Percentiles rank a stretch among this genome's conserved stretches.
phyloP scores from a whole-genome alignment of 2,113 vertebrate genomes.

The Alectura lathami region DNA sequence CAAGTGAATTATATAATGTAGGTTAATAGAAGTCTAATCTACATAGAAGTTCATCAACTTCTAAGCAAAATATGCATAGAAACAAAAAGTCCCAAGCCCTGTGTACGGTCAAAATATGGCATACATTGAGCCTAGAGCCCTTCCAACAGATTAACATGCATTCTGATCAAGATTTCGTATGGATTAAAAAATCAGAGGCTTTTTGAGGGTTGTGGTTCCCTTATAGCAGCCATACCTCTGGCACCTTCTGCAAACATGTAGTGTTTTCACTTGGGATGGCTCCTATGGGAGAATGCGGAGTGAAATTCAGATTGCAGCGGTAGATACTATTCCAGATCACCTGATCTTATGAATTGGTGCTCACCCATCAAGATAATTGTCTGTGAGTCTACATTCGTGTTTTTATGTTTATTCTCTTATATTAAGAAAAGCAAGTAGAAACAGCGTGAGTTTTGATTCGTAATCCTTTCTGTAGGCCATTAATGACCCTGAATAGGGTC shows the following conservation, averaged over 20 bases:
- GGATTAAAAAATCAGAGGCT: neutral
- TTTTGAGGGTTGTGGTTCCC: neutral
- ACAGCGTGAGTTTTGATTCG: neutral
- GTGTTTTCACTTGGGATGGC: neutral
- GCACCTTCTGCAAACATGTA: rapidly evolving
- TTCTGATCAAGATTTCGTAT: neutral
- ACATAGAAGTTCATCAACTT: neutral
- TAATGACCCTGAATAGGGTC: neutral
- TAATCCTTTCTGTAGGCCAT: neutral
- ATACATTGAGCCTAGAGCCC: neutral
- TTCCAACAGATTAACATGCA: neutral
- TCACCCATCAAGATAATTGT: neutral
- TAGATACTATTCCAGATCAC: neutral
- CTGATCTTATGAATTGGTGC: neutral
- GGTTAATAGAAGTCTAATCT: neutral
- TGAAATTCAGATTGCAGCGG: neutral
- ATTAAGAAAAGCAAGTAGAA: neutral
- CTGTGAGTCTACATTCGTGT: neutral
- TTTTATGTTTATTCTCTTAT: neutral
- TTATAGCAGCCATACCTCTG: neutral
- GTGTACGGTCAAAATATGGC: neutral
- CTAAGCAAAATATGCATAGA: neutral
- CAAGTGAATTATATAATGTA: neutral
- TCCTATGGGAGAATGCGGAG: neutral
- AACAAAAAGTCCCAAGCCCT: neutral